Conservation (phyloP, 2,888 invertebrate species). For the Ormyrus thymus region DNA sequence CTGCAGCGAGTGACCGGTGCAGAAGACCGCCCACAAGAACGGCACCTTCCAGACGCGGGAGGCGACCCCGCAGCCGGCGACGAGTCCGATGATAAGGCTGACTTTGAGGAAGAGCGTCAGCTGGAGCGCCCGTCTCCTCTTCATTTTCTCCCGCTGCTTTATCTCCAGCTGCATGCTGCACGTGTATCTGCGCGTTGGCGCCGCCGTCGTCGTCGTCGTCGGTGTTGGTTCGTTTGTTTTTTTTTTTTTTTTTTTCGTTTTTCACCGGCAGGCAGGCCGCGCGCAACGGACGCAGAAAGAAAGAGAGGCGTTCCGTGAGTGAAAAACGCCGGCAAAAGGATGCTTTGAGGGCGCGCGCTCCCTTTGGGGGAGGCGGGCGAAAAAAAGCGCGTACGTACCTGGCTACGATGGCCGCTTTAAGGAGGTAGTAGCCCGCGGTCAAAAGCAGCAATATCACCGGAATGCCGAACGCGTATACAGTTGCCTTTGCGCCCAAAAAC, state of each 20-base stretch:
- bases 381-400: conserved; percentile 60
- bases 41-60: conserved; percentile 71
- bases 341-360: too few relatives aligned
- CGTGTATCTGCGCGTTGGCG: conserved; percentile 74
- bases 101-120: conserved; percentile 79
- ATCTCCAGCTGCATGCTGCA: conserved; percentile 79
- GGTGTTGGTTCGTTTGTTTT: too few relatives aligned
- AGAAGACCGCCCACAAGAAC: conserved; percentile 72
- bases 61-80: conserved; percentile 73
- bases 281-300: too few relatives aligned
- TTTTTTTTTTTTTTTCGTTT: too few relatives aligned
- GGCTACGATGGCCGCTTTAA: conserved; percentile 78
- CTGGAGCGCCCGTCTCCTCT: conserved; percentile 78
- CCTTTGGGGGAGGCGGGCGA: too few relatives aligned
- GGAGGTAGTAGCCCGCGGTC: conserved; percentile 75
- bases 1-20: conserved; percentile 72
- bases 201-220: background rate
- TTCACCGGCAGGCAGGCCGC: too few relatives aligned
- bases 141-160: conserved; percentile 79
- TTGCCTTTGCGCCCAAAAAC: conserved; percentile 76
- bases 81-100: conserved; percentile 74
- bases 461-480: conserved; percentile 77
- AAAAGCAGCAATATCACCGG: conserved; percentile 76
- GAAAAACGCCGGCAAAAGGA: background rate
- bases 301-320: too few relatives aligned